A percentile compares a stretch with the other conserved stretches of the same genome.
Evolutionary conservation across 2,888 invertebrate genomes (phyloP).

Genomic region (Mylabris sibirica): DNA sequence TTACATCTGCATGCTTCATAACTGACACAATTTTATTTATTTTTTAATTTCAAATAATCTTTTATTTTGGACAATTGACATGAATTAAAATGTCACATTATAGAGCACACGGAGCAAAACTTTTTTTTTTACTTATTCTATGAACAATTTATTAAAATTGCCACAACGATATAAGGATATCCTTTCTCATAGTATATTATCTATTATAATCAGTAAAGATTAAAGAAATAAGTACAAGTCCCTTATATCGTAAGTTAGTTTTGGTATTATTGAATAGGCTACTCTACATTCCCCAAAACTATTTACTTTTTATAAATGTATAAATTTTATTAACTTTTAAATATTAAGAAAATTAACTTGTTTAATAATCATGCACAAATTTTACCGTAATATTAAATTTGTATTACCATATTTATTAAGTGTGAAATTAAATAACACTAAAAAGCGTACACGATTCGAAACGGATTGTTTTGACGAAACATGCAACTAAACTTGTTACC

Average conservation of each 20-base stretch:
- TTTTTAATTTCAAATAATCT: slow-evolving; percentile 7
- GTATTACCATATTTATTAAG: slow-evolving; percentile 23
- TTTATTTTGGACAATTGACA: not conserved
- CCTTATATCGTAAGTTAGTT: not conserved
- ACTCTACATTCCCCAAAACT: slow-evolving; percentile 29
- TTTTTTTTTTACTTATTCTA: slow-evolving; percentile 12
- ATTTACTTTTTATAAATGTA: slow-evolving; percentile 23
- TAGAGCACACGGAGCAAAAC: slow-evolving; percentile 33
- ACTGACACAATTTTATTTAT: slow-evolving; percentile 19
- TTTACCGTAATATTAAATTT: slow-evolving; percentile 22
- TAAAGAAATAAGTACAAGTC: slow-evolving; percentile 30
- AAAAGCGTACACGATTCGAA: slow-evolving; percentile 31
- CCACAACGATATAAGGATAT: slow-evolving; percentile 24
- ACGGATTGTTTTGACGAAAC: slow-evolving; percentile 21
- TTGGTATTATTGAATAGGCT: slow-evolving; percentile 20
- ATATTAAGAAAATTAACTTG: slow-evolving; percentile 25
- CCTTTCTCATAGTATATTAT: slow-evolving; percentile 25
- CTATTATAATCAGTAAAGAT: slow-evolving; percentile 1
- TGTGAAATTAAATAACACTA: slow-evolving; percentile 27
- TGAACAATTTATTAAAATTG: slow-evolving; percentile 15
- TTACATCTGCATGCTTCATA: slow-evolving; percentile 34
- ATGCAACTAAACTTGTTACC: slow-evolving; percentile 70
- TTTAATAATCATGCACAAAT: slow-evolving; percentile 29
- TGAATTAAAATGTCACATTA: slow-evolving; percentile 12
- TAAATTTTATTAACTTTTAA: slow-evolving; percentile 19